A percentile compares a stretch with the other conserved stretches of the same genome.
phyloP scores from a whole-genome alignment of 2,797 vertebrate genomes.

The Sebastes glaucus region DNA sequence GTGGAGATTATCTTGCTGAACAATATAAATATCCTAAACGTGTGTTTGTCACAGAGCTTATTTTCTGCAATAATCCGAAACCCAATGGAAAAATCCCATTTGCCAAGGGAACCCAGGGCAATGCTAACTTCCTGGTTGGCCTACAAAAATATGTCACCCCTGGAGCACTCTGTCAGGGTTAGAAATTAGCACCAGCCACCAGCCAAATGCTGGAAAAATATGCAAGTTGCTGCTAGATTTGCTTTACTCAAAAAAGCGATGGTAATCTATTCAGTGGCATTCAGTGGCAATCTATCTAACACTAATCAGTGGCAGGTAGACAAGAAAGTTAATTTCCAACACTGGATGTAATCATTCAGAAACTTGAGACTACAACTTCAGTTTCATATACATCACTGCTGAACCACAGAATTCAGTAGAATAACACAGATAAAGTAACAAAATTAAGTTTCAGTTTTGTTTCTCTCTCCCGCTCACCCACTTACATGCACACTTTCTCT shows the following conservation, averaged over 20 bases:
- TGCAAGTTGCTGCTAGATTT: background rate
- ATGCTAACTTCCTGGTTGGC: too few relatives aligned
- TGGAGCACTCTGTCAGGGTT: background rate
- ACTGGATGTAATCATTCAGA: background rate
- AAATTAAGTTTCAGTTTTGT: background rate
- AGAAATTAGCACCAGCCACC: background rate
- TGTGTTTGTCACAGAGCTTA: too few relatives aligned
- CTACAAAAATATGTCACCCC: too few relatives aligned
- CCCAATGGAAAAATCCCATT: too few relatives aligned
- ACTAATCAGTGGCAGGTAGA: background rate
- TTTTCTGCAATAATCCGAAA: too few relatives aligned
- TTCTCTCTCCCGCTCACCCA: background rate
- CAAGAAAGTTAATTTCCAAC: background rate
- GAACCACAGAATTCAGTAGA: background rate
- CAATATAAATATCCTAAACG: too few relatives aligned
- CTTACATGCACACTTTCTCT: background rate
- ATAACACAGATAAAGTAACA: background rate
- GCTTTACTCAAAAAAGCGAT: background rate
- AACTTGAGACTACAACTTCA: background rate
- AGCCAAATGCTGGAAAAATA: background rate
- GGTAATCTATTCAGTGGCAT: background rate
- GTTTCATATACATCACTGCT: background rate
- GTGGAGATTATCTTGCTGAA: too few relatives aligned
- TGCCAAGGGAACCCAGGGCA: too few relatives aligned
- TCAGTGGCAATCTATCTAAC: too few relatives aligned